Conservation (phyloP, 2,797 vertebrate genomes). For the Mus spretus region DNA sequence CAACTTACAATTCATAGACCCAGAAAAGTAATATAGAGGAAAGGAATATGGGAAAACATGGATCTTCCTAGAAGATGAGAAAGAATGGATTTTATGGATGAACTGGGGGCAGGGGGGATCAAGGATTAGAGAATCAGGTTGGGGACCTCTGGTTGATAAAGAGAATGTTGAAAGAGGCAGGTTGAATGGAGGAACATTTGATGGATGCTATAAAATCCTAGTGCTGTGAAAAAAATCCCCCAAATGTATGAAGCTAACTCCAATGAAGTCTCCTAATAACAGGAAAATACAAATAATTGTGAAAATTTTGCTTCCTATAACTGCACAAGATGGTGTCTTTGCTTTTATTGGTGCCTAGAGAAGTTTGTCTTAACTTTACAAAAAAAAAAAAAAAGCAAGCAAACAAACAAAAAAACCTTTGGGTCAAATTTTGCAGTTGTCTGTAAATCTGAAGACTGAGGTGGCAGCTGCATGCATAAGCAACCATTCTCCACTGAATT, state of each 20-base stretch:
- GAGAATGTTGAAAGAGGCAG: background rate
- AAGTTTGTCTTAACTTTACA: constrained; percentile 4
- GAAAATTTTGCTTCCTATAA: background rate
- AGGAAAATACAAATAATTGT: constrained; percentile 45
- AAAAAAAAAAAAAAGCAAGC: constrained; percentile 18
- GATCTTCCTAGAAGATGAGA: background rate
- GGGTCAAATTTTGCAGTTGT: background rate
- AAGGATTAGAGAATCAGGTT: background rate
- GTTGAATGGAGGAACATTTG: background rate
- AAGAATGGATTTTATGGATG: background rate
- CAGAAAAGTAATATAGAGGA: background rate
- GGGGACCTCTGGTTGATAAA: background rate
- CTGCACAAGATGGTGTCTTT: background rate
- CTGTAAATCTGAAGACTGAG: constrained; percentile 38
- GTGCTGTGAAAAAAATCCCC: background rate
- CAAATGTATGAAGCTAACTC: background rate
- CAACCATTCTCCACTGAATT: constrained; percentile 63
- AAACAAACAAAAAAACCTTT: background rate
- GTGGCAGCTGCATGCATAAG: background rate
- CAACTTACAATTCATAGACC: background rate
- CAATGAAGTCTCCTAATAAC: background rate
- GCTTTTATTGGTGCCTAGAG: constrained; percentile 25
- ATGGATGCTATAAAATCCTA: background rate
- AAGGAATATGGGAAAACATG: background rate
- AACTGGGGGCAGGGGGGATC: too few species aligned